Evolutionary conservation across 53 echinoderm and acorn worm genomes (phyloP), one percentile per base, ranked within the genome.

Genomic region (Apostichopus leukothele): DNA sequence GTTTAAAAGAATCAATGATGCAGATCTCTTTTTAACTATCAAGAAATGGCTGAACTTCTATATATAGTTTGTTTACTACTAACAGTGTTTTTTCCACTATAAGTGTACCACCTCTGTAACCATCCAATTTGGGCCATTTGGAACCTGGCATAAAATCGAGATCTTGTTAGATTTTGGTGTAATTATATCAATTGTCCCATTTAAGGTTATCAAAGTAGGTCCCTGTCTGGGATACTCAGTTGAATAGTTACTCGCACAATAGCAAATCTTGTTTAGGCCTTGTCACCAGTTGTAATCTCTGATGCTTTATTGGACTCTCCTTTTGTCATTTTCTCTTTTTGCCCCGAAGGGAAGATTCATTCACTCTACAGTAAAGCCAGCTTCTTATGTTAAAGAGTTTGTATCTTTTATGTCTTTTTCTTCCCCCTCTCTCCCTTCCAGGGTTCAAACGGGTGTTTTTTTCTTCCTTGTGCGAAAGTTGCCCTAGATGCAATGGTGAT

Each of bases 151-250:
- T 3, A 39, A 39, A 39, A 39, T 39, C 2, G 3, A 39, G 39
- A 39, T 39, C 39, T 13, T 63, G 63, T 63, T 63, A 16, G 16
- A 63, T 7, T 63, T 16, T 63, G 63, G 10, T 63, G n/a, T 16
- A 79, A 79, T 79, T 79, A 79, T 19, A 79, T 52, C 79, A 79
- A 79, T 79, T 79, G 79, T 79, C n/a, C 53, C 79, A 79, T 54
- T 79, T 79, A 8, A 79, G 79, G 50, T 39, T 51, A 53, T 79
- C 63, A 63, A 63, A 51, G 52, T 51, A 52, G 50, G 14, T 11
- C 51, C 51, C 53, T 52, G 79, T 79, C 79, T 79, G 18, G 52
- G 51, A 52, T 14, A 13, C 79, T 52, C 53, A 39, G 51, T 39
- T 79, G 79, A 79, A 79, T 79, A 50, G 50, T 63, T 63, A 63